Base-by-base conservation (phyloP, 2,888 invertebrate species). In the Drosophila prostipennis region DNA sequence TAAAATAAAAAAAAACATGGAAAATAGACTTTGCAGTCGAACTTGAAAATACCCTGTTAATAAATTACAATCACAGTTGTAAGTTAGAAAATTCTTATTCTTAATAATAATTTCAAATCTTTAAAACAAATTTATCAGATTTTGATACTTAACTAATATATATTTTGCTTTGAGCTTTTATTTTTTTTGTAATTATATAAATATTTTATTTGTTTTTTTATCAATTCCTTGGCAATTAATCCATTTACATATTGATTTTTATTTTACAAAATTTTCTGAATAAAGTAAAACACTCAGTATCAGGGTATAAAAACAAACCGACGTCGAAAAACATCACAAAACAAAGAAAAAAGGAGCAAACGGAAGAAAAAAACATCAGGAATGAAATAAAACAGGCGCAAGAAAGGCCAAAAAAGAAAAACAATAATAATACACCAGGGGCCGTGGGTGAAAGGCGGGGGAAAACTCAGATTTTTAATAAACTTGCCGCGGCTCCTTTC, bases 391-490 rank as follows among this genome's bases (percentile, higher is more conserved):
- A 69, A 48, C 46, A 68, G 39, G 29, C 49, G 49, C 61, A 64
- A 65, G 45, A 61, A 56, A 32, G 53, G 32, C 68, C 48, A 60
- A 48, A 48, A 59, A 45, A 2, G 55, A 60, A 59, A 74, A 74
- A 67, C 78, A 77, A 73, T 63, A 81, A 79, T 76, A 77, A 79
- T 64, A 74, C 71, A 72, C 60, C 56, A 42, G 68, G 49, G 53
- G 16, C 56, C 51, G 52, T 34, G 72, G 67, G 69, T 23, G 52
- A 23, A 40, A 23, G 67, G 59, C 45, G 72, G 74, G n/a, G 55
- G 63, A 49, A 60, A 61, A 74, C 56, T 77, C 77, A 80, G 64
- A 78, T 83, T 83, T 81, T 84, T 84, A 84, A 84, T 84, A 84
- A 84, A 84, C 83, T 83, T 78, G 72, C 74, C 77, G 72, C 67